Conservation (phyloP, 2,797 vertebrate species). For the Garrulus glandarius region DNA sequence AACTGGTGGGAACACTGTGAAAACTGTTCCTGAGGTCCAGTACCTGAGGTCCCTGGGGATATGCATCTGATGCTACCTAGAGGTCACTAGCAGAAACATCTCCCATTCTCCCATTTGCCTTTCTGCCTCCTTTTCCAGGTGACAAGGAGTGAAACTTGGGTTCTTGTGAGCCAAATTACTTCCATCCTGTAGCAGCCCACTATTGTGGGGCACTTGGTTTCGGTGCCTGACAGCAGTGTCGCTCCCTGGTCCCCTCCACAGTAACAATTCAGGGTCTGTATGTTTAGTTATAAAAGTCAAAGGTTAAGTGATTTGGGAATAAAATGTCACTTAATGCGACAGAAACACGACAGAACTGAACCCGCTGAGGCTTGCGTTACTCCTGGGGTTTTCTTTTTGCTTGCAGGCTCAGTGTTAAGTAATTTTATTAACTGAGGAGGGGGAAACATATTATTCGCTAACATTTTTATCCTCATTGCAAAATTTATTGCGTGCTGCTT, state of each 20-base stretch:
- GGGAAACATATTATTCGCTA: slow-evolving; percentile 64
- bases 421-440: slow-evolving; percentile 79
- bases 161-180: neutral
- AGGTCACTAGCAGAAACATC: neutral
- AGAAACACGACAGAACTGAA: slow-evolving; percentile 70
- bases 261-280: slow-evolving; percentile 50
- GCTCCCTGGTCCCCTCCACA: neutral
- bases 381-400: slow-evolving; percentile 68
- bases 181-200: neutral
- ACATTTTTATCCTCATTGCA: slow-evolving; percentile 69
- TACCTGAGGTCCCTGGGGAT: neutral
- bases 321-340: slow-evolving; percentile 75
- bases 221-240: neutral
- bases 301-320: slow-evolving; percentile 81
- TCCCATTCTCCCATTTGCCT: neutral
- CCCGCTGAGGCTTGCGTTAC: slow-evolving; percentile 46
- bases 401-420: slow-evolving; percentile 70
- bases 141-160: neutral
- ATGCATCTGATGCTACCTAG: neutral
- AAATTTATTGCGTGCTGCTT: slow-evolving; percentile 72
- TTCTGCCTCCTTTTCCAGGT: neutral
- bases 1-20: fast-evolving
- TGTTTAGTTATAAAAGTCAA: slow-evolving; percentile 70
- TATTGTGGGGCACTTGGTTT: neutral
- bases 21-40: neutral